Base-by-base conservation (phyloP, 2,113 vertebrate genomes). In the Morphnarchus princeps region DNA sequence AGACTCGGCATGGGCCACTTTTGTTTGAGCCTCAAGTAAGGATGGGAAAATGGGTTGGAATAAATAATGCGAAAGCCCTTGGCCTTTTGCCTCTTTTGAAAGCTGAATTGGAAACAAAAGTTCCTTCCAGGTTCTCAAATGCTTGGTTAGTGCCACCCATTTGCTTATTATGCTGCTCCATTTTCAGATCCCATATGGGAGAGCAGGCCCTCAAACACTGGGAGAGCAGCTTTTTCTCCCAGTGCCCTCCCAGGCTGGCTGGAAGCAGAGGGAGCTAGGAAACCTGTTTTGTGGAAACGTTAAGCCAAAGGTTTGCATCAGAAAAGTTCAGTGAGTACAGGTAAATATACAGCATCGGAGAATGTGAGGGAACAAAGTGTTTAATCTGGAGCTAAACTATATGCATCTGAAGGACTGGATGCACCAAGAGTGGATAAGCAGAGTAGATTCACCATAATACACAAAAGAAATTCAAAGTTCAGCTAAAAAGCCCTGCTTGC, bases 61-160 rank as follows among this genome's bases (percentile, higher is more conserved):
- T 95, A 95, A 97, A 97, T 96, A 97, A 95, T 66, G 82, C 1
- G 70, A 97, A 96, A 96, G 74, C 74, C 89, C 26, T 94, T 97
- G 95, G 96, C 91, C 67, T 95, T 96, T 92, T 81, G 89, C 91
- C 96, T 96, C 89, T 93, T 96, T 96, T 95, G 77, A 95, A 95
- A 90, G 59, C 82, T 91, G 82, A 92, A 90, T 57, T 97, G 88
- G 91, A 96, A 96, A 96, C 84, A 93, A 94, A 94, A 91, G 91
- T 80, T 94, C 63, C 59, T 90, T 93, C 91, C 85, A 97, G 89
- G 93, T 95, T 96, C 94, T 91, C 58, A 90, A 81, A 79, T 3
- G 16, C 40, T 90, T 1, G 0, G 42, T 85, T 95, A 83, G 71
- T 96, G 89, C 91, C 95, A 95, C 74, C 79, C 82, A 63, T 93